Percentiles rank a stretch among this genome's conserved stretches.
These are phyloP conservation scores for Bombus turneri DNA, from an alignment of 1,140 invertebrate species.

Conservation along the genomic window DNA sequence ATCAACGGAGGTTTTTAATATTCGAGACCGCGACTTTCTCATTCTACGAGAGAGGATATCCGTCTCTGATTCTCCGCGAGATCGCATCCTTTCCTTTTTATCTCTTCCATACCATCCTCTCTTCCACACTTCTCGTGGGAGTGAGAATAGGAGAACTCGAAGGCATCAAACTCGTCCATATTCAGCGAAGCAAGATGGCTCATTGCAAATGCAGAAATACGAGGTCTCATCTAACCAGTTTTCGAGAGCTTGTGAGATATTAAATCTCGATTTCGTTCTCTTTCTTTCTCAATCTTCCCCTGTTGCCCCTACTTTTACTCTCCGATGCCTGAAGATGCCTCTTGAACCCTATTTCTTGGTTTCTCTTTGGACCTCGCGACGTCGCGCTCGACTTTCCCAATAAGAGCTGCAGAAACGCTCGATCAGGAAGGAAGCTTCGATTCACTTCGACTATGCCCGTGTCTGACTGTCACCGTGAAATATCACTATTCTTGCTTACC, in stretches of 20 bases:
- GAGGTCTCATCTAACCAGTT: conserved; percentile 57
- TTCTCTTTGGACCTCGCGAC: conserved; percentile 14
- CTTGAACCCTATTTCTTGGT: conserved; percentile 9
- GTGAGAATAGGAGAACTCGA: conserved; percentile 58
- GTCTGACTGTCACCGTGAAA: conserved; percentile 31
- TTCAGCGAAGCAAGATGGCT: conserved; percentile 56
- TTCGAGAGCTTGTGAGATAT: conserved; percentile 62
- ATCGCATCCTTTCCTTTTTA: not conserved
- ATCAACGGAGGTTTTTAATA: conserved; percentile 65
- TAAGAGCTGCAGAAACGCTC: conserved; percentile 27
- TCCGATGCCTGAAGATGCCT: not conserved
- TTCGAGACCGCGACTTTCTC: conserved; percentile 34
- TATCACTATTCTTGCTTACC: conserved; percentile 20
- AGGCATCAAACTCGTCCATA: conserved; percentile 43
- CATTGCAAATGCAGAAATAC: conserved; percentile 68
- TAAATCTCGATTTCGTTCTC: conserved; percentile 56
- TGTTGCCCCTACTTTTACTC: not conserved
- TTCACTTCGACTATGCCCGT: not conserved
- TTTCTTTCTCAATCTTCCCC: not conserved
- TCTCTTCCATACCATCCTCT: not conserved
- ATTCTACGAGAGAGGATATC: conserved; percentile 5
- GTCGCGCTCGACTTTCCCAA: conserved; percentile 28
- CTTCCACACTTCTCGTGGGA: conserved; percentile 21
- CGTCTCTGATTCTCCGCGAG: not conserved
- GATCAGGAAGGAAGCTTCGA: not conserved